Evolutionary conservation across 2,113 vertebrate genomes (phyloP).

Genomic region (Neogobius melanostomus): DNA sequence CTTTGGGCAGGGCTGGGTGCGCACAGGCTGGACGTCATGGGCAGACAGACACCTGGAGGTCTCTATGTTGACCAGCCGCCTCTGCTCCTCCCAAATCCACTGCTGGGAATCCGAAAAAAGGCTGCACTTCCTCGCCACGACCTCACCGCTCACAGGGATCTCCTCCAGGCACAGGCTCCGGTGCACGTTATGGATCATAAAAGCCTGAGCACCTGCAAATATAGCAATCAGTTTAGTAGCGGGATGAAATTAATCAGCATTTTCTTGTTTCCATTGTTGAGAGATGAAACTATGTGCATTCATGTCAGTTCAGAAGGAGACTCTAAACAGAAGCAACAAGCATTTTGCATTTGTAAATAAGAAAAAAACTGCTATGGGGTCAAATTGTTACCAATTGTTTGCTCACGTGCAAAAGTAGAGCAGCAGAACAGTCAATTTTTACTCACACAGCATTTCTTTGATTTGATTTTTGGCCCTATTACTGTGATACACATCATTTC

Average conservation of each 20-base stretch:
- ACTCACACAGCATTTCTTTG: too few species aligned
- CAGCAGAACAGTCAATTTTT: too few species aligned
- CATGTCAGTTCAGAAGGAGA: too few species aligned
- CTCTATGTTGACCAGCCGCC: slow-evolving; percentile 49
- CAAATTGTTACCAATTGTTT: too few species aligned
- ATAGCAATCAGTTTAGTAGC: background rate
- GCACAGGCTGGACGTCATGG: slow-evolving; percentile 21
- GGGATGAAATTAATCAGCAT: background rate
- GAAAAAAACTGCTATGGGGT: too few species aligned
- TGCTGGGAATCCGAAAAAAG: slow-evolving; percentile 66
- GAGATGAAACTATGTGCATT: too few species aligned
- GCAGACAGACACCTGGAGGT: slow-evolving; percentile 67
- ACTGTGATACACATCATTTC: too few species aligned
- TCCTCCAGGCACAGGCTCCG: slow-evolving; percentile 70
- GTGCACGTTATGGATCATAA: slow-evolving; percentile 66
- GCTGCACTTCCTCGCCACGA: slow-evolving; percentile 61
- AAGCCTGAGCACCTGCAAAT: slow-evolving; percentile 51
- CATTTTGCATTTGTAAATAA: too few species aligned
- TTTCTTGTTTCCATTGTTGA: too few species aligned
- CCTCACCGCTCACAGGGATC: slow-evolving; percentile 16
- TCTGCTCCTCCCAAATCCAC: slow-evolving; percentile 67
- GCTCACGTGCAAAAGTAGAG: too few species aligned
- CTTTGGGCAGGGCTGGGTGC: slow-evolving; percentile 46
- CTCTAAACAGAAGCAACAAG: too few species aligned
- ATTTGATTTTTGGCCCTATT: too few species aligned